Conservation (phyloP, 2,888 invertebrate genomes). For the Pollenia angustigena region DNA sequence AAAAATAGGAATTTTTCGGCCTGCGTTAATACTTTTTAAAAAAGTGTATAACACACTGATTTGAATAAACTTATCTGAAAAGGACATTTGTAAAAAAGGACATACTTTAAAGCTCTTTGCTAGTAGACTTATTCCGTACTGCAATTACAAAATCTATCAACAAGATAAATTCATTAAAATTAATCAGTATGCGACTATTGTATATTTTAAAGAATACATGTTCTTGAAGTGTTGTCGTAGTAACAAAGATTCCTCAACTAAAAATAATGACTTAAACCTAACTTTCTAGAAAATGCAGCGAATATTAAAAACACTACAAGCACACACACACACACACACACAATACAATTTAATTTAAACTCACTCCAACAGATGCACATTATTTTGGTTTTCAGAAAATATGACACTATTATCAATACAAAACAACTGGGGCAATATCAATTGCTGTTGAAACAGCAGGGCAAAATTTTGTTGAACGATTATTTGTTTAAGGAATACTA, state of each 20-base stretch:
- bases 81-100: too few relatives aligned
- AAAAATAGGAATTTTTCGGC: too few relatives aligned
- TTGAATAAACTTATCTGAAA: too few relatives aligned
- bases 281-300: background rate
- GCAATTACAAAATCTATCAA: background rate
- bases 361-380: constrained; percentile 1
- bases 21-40: too few relatives aligned
- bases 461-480: constrained; percentile 23
- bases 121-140: background rate
- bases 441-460: constrained; percentile 45
- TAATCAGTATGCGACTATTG: constrained; percentile 38
- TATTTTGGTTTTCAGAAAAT: constrained; percentile 30
- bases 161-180: constrained; percentile 43
- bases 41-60: too few relatives aligned
- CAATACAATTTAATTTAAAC: background rate
- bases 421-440: constrained; percentile 61
- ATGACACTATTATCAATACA: constrained; percentile 55
- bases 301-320: background rate
- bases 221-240: background rate
- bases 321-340: background rate
- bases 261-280: background rate
- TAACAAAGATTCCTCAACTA: background rate
- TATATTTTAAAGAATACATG: background rate
- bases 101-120: too few relatives aligned
- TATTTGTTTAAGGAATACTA: constrained; percentile 3